Evolutionary conservation across 2,797 vertebrate species (phyloP), one percentile per base, ranked within the genome.

Genomic region (Pogoniulus pusillus): DNA sequence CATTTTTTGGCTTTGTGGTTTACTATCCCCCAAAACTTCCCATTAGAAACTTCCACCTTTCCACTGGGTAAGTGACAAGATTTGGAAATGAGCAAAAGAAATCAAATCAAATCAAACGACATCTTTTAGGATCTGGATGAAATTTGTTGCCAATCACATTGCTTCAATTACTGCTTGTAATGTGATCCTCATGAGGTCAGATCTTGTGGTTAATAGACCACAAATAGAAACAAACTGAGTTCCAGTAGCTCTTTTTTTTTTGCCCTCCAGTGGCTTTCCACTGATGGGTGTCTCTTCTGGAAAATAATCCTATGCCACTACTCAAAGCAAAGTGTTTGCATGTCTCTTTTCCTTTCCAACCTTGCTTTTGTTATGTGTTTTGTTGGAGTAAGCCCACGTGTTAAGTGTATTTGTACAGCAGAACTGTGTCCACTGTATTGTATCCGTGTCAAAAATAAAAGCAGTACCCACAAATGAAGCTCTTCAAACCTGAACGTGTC

Each of bases 361-460:
- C 47, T 23, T 24, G 47, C 47, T 90, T 75, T 90, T 69, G 72
- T 90, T 73, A 34, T 7, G 49, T 85, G 60, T 96, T 95, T 93
- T 75, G 84, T 91, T 85, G 54, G 75, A 65, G 57, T 91, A 89
- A 3, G 9, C 91, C 82, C 49, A 69, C 34, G 11, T 5, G 0
- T 91, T 91, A 87, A 71, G 82, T 86, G 74, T 85, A 87, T 93
- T 91, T 94, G 92, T 96, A 90, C 86, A 90, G 65, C 83, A 94
- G 75, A 92, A 73, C n/a, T 43, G 55, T 83, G 84, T 95, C 83
- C 93, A 87, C 57, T 93, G 89, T 84, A 96, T 96, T 94, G 95
- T 96, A 97, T 70, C 78, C 45, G n/a, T 81, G 91, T 88, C 66
- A 91, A 96, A 95, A 97, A 96, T 96, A 96, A 97, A 96, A 87